Evolutionary conservation across 2,888 invertebrate genomes (phyloP), one percentile per base, ranked within the genome.

Genomic region (Creontiades dilutus): DNA sequence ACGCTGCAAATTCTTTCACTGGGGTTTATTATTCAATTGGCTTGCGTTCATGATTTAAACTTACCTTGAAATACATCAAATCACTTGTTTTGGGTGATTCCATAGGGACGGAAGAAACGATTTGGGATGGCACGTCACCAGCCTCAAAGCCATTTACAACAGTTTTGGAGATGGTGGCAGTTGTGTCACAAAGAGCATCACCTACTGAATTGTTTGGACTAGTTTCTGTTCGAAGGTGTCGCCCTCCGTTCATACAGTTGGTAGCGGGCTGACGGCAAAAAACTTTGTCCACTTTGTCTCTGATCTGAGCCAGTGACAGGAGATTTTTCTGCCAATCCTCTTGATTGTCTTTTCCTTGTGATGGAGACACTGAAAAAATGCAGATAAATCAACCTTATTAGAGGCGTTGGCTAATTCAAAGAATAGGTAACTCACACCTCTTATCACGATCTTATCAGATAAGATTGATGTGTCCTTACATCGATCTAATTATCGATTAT

Each of bases 241-340:
- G 5, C 19, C 0, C 5, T 2, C 48, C 46, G n/a, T 46, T 48
- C 19, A 19, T 28, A 12, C 82, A 52, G 19, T 82, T 82, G 13
- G 82, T 82, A 5, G 16, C n/a, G 23, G 19, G n/a, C 27, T 19
- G 82, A 47, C 85, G 85, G 11, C 27, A 11, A 28, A 85, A 85
- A 23, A 68, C 27, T 16, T 23, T 37, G 37, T 37, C 37, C 7
- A 14, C 14, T 57, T 84, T 84, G 19, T 61, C 37, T 13, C n/a
- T 12, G n/a, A 61, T 28, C 28, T 85, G 52, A 3, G 85, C 85
- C 46, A 85, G 61, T 27, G 23, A n/a, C 37, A 85, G 16, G 1
- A 85, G 85, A 0, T 85, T 52, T 19, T 85, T 23, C 27, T 85
- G 85, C 85, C 85, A 85, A 27, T 85, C 82, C 19, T 82, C 52